Conservation (phyloP, 2,888 invertebrate species). For the Palloptera scutellata region DNA sequence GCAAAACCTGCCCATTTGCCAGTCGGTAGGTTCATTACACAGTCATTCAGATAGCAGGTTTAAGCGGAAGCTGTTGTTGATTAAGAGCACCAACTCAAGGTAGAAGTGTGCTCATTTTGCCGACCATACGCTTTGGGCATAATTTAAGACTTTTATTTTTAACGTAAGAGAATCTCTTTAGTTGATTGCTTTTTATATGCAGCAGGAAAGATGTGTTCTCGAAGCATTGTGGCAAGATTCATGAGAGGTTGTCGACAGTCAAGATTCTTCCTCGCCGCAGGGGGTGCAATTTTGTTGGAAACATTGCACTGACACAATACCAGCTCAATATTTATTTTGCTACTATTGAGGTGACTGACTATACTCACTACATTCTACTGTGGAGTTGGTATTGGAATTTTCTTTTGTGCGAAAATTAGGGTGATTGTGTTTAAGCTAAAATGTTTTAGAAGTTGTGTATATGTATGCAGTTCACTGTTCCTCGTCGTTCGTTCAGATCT, state of each 20-base stretch:
- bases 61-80: constrained; percentile 38
- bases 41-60: constrained; percentile 37
- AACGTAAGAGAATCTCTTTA: constrained; percentile 33
- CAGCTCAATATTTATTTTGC: constrained; percentile 28
- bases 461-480: too few species aligned
- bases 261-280: constrained; percentile 44
- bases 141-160: constrained; percentile 39
- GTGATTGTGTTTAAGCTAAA: too few species aligned
- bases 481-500: too few species aligned
- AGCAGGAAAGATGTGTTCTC: constrained; percentile 18
- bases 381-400: too few species aligned
- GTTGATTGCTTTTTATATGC: constrained; percentile 37
- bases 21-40: constrained; percentile 36
- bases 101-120: constrained; percentile 32
- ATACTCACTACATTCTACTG: constrained; percentile 18
- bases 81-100: constrained; percentile 33
- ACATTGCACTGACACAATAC: constrained; percentile 30
- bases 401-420: too few species aligned
- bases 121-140: constrained; percentile 34
- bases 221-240: constrained; percentile 22
- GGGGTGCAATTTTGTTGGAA: constrained; percentile 44
- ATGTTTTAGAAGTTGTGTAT: too few species aligned
- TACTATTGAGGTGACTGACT: constrained; percentile 25
- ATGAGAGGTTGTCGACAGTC: constrained; percentile 47
- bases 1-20: constrained; percentile 42